Conservation (phyloP, 2,797 vertebrate genomes). For the Cirrhinus mrigala region DNA sequence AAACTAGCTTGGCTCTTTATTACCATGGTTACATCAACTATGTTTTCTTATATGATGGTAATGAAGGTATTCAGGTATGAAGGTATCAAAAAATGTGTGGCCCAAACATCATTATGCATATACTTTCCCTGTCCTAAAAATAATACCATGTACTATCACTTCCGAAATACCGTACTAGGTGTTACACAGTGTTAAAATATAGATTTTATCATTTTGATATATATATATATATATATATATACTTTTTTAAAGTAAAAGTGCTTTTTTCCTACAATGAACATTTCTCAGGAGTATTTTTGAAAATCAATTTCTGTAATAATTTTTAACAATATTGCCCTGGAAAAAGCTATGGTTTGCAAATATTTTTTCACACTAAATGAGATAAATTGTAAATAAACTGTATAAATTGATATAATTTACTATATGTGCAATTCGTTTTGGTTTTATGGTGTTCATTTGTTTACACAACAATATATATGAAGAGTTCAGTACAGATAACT, state of each 20-base stretch:
- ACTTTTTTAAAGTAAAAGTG: neutral
- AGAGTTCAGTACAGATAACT: no score
- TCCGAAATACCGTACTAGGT: neutral
- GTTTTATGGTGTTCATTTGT: neutral
- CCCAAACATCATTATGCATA: neutral
- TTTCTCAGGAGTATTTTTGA: neutral
- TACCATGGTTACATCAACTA: slow-evolving; percentile 25
- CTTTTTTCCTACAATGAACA: neutral
- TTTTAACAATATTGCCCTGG: neutral
- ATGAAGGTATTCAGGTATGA: neutral
- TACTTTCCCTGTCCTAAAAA: neutral
- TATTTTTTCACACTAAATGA: no score
- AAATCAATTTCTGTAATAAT: neutral
- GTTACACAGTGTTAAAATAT: neutral
- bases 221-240: no score
- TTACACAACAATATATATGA: no score
- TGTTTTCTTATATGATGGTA: neutral
- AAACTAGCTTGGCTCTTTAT: neutral
- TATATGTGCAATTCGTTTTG: neutral
- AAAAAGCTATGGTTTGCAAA: no score
- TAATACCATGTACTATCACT: neutral
- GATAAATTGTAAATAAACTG: neutral
- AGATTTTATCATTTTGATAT: no score
- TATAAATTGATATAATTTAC: neutral
- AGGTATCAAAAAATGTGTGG: neutral